phyloP scores from a whole-genome alignment of 2,797 vertebrate genomes.

The Nannoperca obscura region DNA sequence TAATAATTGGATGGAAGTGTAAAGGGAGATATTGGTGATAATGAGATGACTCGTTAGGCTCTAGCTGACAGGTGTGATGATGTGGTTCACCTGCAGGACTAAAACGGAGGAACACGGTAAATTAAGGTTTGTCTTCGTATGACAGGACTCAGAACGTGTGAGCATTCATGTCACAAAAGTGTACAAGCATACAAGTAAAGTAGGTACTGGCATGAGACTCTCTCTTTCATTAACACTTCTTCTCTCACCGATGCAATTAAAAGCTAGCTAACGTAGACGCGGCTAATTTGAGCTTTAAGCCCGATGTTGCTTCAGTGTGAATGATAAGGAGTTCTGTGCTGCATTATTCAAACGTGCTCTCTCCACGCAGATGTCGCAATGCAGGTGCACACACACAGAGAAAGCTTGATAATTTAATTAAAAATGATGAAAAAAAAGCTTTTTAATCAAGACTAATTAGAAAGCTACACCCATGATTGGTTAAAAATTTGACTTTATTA shows the following conservation, averaged over 20 bases:
- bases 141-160: background rate
- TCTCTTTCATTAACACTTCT: conserved; percentile 16
- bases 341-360: conserved; percentile 47
- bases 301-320: conserved; percentile 44
- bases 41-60: conserved; percentile 36
- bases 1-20: conserved; percentile 46
- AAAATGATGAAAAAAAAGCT: background rate
- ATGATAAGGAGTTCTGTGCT: conserved; percentile 41
- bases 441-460: conserved; percentile 11
- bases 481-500: background rate
- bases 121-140: background rate
- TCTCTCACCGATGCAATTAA: conserved; percentile 46
- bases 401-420: background rate
- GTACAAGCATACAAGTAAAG: background rate
- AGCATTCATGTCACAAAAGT: conserved; percentile 13
- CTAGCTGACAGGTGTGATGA: background rate
- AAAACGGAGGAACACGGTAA: background rate
- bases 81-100: conserved; percentile 1
- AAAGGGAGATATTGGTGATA: conserved; percentile 25
- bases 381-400: conserved; percentile 7
- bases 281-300: conserved; percentile 52
- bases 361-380: conserved; percentile 11
- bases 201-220: background rate
- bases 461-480: background rate
- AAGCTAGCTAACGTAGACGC: conserved; percentile 37